Evolutionary conservation across 2,888 invertebrate species (phyloP).

Genomic region (Gasteruption jaculator): DNA sequence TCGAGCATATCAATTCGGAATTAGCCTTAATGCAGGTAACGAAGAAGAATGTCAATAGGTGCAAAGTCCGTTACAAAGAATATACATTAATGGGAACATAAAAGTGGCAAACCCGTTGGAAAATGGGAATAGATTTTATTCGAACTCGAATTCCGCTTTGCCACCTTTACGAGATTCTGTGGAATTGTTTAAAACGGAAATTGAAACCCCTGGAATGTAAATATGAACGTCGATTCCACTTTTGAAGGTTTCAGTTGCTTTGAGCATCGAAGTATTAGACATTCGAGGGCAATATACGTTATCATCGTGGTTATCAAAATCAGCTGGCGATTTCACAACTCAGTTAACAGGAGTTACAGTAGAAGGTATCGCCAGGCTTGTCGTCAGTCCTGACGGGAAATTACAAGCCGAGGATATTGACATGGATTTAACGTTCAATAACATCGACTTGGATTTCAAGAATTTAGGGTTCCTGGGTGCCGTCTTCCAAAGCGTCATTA

Average conservation of each 20-base stretch:
- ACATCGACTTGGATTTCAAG: slow-evolving; percentile 76
- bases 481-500: slow-evolving; percentile 69
- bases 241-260: slow-evolving; percentile 65
- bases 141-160: too few species aligned
- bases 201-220: neutral
- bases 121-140: too few species aligned
- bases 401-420: slow-evolving; percentile 73
- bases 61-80: slow-evolving; percentile 4
- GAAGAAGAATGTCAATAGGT: neutral
- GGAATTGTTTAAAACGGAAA: too few species aligned
- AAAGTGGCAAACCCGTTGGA: too few species aligned
- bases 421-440: slow-evolving; percentile 73
- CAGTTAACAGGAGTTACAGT: slow-evolving; percentile 68
- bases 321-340: slow-evolving; percentile 75
- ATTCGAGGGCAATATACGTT: slow-evolving; percentile 74
- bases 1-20: slow-evolving; percentile 68
- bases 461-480: slow-evolving; percentile 75
- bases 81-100: neutral
- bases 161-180: too few species aligned
- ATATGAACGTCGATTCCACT: slow-evolving; percentile 12
- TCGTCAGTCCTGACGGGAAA: slow-evolving; percentile 70
- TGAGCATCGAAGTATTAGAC: slow-evolving; percentile 67
- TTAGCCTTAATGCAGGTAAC: slow-evolving; percentile 73
- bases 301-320: slow-evolving; percentile 64
- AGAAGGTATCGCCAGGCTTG: slow-evolving; percentile 65